Evolutionary conservation across 2,113 vertebrate genomes (phyloP), one percentile per base, ranked within the genome.

Genomic region (Hyaena hyaena): DNA sequence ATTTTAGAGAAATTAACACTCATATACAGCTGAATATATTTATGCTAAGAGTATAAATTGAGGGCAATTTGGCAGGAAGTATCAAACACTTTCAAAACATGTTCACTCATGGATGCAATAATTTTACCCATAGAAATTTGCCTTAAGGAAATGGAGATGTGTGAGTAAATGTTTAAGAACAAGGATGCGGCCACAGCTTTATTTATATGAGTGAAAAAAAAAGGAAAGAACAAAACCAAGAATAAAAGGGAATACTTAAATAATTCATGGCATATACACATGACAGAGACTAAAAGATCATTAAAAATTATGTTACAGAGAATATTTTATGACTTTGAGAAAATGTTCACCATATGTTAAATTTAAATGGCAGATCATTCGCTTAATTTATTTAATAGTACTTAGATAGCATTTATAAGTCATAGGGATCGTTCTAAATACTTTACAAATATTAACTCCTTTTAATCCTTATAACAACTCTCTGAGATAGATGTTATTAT

Each of bases 341-440:
- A 97, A 92, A 93, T 31, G 19, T n/a, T 61, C 58, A 61, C 21
- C 58, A 24, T 61, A 61, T 61, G 58, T 23, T 87, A 66, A 28
- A 77, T 48, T 79, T 73, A 53, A 92, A 96, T 92, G 91, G 65
- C 26, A 83, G 14, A 31, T 79, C 69, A 71, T 68, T 89, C 16
- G 84, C 31, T 63, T 92, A 48, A 85, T 81, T 68, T 95, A 77
- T 77, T 39, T 84, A 96, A 69, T 2, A 53, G 50, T 19, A 84
- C 55, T 94, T 88, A 84, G 19, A 61, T 61, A 61, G n/a, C 35
- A 88, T 85, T 87, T 92, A 11, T 74, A 92, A 92, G n/a, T 66
- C 53, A 89, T 39, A 9, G 55, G 23, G 58, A 81, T 39, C 69
- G 1, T 89, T 92, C 17, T 80, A 89, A 74, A 76, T 61, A 61